Evolutionary conservation across 2,797 vertebrate genomes (phyloP).

Genomic region (Monodelphis domestica): DNA sequence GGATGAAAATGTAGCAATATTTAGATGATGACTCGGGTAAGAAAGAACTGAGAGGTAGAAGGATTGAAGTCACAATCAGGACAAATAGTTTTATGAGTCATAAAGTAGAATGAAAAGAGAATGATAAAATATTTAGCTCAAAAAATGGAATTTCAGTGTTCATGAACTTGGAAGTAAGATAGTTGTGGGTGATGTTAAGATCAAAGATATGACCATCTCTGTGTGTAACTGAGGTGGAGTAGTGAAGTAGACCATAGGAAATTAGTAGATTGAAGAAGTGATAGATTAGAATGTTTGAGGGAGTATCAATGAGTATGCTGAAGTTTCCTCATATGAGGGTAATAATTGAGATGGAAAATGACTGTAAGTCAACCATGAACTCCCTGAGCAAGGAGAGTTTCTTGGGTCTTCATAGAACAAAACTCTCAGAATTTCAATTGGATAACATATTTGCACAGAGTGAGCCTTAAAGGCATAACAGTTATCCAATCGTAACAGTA

Average conservation of each 20-base stretch:
- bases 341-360: background rate
- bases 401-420: background rate
- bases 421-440: background rate
- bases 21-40: background rate
- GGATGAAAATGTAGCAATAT: background rate
- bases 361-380: background rate
- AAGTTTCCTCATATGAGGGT: background rate
- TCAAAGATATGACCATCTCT: background rate
- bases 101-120: background rate
- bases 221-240: background rate
- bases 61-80: background rate
- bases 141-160: background rate
- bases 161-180: background rate
- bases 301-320: background rate
- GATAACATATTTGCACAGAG: background rate
- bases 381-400: background rate
- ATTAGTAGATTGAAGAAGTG: background rate
- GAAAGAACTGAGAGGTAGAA: background rate
- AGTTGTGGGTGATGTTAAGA: background rate
- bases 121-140: background rate
- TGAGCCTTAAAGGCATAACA: background rate
- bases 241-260: background rate
- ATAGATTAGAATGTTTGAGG: background rate
- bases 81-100: background rate
- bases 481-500: background rate